Evolutionary conservation across 1,140 invertebrate species (phyloP).

Genomic region (Lasaia peninsularis): DNA sequence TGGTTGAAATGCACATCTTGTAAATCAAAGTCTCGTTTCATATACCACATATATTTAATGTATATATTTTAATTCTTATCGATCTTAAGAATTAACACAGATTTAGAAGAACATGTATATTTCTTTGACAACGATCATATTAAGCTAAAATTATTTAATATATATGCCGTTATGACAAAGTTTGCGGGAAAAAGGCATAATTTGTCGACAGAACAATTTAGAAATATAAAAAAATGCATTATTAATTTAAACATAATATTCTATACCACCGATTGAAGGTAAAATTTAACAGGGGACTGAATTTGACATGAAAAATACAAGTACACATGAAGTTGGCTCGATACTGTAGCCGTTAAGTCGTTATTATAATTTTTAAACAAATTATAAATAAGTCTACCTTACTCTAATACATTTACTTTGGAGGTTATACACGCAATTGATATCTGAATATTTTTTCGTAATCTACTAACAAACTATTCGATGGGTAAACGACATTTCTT

Average conservation of each 20-base stretch:
- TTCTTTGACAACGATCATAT: conserved; percentile 16
- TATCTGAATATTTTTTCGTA: conserved; percentile 14
- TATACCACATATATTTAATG: conserved; percentile 42
- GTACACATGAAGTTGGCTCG: conserved; percentile 17
- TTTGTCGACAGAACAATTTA: background rate
- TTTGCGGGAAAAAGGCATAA: conserved; percentile 4
- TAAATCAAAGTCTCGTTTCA: conserved; percentile 14
- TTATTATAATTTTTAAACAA: conserved; percentile 24
- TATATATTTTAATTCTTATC: conserved; percentile 38
- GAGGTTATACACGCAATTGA: conserved; percentile 17
- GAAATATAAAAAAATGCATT: background rate
- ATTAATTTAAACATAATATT: conserved; percentile 2
- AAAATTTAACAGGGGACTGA: conserved; percentile 11
- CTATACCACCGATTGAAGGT: background rate
- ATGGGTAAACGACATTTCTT: conserved; percentile 19
- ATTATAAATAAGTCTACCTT: conserved; percentile 27
- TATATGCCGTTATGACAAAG: background rate
- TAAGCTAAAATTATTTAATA: background rate
- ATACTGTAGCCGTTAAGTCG: conserved; percentile 19
- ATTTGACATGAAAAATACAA: conserved; percentile 20
- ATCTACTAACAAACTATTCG: conserved; percentile 18
- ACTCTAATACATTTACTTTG: conserved; percentile 30
- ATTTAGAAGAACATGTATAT: conserved; percentile 31
- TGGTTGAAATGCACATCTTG: no score
- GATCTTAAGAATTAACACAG: conserved; percentile 35